A percentile compares a stretch with the other conserved stretches of the same genome.
phyloP scores from a whole-genome alignment of 2,888 invertebrate genomes.

The Drosophila recens region DNA sequence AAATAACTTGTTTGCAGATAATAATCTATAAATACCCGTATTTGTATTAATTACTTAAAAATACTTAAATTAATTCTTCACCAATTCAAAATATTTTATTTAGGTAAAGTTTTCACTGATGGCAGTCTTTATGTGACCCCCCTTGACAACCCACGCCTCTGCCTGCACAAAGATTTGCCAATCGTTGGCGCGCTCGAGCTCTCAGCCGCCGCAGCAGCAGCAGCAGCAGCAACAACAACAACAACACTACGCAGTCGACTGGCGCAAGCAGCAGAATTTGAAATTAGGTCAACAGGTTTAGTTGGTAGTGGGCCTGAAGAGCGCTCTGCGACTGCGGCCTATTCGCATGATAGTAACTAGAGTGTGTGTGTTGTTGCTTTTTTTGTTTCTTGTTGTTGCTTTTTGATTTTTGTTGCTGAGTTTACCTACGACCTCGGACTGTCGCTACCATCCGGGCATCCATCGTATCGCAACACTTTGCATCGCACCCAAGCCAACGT shows the following conservation, averaged over 20 bases:
- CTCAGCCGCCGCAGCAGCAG: slow-evolving; percentile 61
- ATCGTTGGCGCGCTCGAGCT: slow-evolving; percentile 72
- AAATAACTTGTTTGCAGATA: background rate
- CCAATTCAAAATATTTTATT: background rate
- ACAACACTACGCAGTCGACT: slow-evolving; percentile 57
- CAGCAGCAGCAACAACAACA: slow-evolving; percentile 55
- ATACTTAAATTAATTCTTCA: background rate
- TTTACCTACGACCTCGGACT: slow-evolving; percentile 79
- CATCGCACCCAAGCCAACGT: slow-evolving; percentile 39
- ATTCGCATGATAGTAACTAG: slow-evolving; percentile 62
- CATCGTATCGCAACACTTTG: slow-evolving; percentile 30
- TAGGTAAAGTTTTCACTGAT: background rate
- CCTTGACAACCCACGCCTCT: slow-evolving; percentile 48
- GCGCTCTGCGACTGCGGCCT: slow-evolving; percentile 66
- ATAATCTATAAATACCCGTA: background rate
- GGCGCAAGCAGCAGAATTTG: slow-evolving; percentile 78
- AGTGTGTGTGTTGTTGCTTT: slow-evolving; percentile 50
- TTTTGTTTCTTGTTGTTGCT: slow-evolving; percentile 32
- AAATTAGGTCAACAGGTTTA: slow-evolving; percentile 86
- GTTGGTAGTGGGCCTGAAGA: slow-evolving; percentile 77
- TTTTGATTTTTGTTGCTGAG: slow-evolving; percentile 44
- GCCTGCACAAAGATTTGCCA: slow-evolving; percentile 70
- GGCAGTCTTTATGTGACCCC: slow-evolving; percentile 8
- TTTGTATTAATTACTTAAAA: background rate
- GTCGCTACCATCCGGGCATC: slow-evolving; percentile 67